Evolutionary conservation across 2,113 vertebrate species (phyloP).

Genomic region (Xiphorhynchus elegans): DNA sequence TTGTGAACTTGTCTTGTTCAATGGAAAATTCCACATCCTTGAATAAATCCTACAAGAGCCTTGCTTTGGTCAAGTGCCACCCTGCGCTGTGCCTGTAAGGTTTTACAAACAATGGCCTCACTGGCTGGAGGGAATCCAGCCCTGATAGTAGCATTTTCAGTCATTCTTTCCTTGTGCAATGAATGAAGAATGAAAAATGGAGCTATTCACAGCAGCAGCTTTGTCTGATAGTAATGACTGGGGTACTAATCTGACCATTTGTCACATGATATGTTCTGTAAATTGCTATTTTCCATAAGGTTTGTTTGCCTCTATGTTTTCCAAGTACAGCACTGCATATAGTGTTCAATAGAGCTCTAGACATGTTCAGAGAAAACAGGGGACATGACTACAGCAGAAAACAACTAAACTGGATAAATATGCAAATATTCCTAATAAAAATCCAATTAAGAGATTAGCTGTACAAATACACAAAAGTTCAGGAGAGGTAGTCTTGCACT

Average conservation of each 20-base stretch:
- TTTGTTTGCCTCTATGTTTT: not conserved
- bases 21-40: conserved; percentile 53
- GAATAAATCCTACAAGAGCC: not conserved
- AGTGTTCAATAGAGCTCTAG: not conserved
- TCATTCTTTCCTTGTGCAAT: conserved; percentile 16
- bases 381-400: not conserved
- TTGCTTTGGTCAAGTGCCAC: not conserved
- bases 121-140: conserved; percentile 41
- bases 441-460: conserved; percentile 23
- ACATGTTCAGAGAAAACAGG: not conserved
- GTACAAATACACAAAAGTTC: conserved; percentile 31
- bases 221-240: not conserved
- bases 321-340: not conserved
- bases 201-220: conserved; percentile 28
- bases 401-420: not conserved
- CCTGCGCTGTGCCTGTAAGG: not conserved
- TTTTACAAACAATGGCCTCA: conserved; percentile 28
- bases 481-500: not conserved
- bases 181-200: conserved; percentile 66
- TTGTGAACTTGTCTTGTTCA: not conserved
- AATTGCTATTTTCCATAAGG: not conserved
- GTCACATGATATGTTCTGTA: not conserved
- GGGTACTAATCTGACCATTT: not conserved
- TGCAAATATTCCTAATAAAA: conserved; percentile 37
- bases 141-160: not conserved